Evolutionary conservation across 1,140 invertebrate species (phyloP), one percentile per base, ranked within the genome.

Genomic region (Rhagoletis pomonella): DNA sequence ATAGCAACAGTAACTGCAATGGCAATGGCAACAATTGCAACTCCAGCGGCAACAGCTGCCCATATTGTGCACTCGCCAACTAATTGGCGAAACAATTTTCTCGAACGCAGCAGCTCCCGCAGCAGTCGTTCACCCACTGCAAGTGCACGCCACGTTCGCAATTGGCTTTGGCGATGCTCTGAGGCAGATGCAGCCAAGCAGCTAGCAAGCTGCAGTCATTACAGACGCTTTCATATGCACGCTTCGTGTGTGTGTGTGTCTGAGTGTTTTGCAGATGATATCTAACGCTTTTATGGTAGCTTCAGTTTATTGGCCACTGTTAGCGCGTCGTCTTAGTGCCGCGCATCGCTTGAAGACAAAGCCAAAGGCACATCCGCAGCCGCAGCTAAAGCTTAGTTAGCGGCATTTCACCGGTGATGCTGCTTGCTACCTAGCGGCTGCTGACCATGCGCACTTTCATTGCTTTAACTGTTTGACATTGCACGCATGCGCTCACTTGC

Each of bases 71-170:
- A 58, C 73, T 81, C 59, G 29, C 84, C 29, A 85, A 85, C 84
- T 85, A 85, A 85, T 85, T 85, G 84, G 84, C 84, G 55, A 85
- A 85, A 85, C 84, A 85, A 85, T 85, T 85, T 85, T 85, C 84
- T 85, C 84, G 60, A 85, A 85, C 59, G 84, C 58, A 62, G 84
- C 39, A 73, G 73, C 73, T 81, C 73, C 73, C 47, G 55, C 47
- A 12, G 47, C 5, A 17, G 9, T 42, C 47, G 7, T 47, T 50
- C 73, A 81, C 73, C 73, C 73, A 81, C 73, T 81, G 73, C 73
- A 81, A 81, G 73, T 81, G 73, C 73, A 55, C 47, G 73, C 29
- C 29, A 29, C 73, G 47, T n/a, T 10, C 73, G 73, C 73, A 81
- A 55, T 10, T 29, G 50, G 47, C 44, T 19, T 81, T 81, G 73